Base-by-base conservation (phyloP, 2,888 invertebrate species). In the Shargacucullia verbasci region DNA sequence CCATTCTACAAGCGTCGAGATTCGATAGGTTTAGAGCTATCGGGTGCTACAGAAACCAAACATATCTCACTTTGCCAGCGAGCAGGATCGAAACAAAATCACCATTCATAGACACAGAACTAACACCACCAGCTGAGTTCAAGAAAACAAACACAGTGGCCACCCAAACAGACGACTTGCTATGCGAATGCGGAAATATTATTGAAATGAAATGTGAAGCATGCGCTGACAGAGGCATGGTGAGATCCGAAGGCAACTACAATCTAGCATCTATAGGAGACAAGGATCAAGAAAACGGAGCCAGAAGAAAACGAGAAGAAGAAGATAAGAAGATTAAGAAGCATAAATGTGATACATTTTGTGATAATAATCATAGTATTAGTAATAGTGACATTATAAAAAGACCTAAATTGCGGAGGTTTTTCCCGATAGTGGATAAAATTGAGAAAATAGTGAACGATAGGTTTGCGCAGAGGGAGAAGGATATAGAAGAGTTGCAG, bases 11-110 rank as follows among this genome's bases (percentile, higher is more conserved):
- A 78, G 94, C 94, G 31, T 83, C 94, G 0, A 85, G 93, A 54
- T 94, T 94, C 60, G 94, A 94, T 55, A 83, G 94, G 11, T 87
- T 94, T 66, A 66, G 94, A 66, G 94, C 92, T 0, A 92, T 94
- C 15, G 94, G 94, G 4, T 91, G 94, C 62, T 92, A 93, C 37
- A 84, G 93, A 25, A 93, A 93, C 54, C 94, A 94, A 53, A 93
- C 93, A 0, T 93, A 93, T 70, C 76, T 94, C 62, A 93, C 94
- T 0, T 54, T 94, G 31, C 94, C 93, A 0, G 91, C 94, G 0
- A 89, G 84, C 41, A 79, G 92, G 35, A 88, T 91, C 1, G 92
- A 92, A 50, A 83, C 83, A 0, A 89, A 85, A 73, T 90, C 92
- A 0, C 92, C 92, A 0, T 92, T 92, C 59, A 44, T 85, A 0